phyloP scores from a whole-genome alignment of 2,888 invertebrate species.

The Cryptus armator region DNA sequence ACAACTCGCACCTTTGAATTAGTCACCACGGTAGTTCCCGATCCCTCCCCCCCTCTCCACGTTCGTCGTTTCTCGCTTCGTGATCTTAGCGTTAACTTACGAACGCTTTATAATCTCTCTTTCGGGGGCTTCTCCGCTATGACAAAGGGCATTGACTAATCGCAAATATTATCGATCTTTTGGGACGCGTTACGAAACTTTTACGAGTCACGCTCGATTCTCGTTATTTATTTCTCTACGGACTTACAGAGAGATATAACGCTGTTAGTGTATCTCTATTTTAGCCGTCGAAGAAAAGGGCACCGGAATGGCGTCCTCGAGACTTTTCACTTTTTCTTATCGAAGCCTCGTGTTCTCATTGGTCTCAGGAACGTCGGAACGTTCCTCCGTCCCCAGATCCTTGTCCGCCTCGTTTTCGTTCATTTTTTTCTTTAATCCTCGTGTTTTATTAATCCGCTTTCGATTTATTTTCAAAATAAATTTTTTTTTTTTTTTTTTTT shows the following conservation, averaged over 20 bases:
- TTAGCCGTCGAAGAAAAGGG: not conserved
- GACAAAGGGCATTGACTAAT: slow-evolving; percentile 42
- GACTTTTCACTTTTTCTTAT: slow-evolving; percentile 2
- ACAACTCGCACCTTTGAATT: slow-evolving; percentile 36
- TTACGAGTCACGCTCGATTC: not conserved
- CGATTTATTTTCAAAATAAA: no score
- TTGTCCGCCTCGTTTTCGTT: slow-evolving; percentile 22
- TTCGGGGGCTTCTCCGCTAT: not conserved
- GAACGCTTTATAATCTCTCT: slow-evolving; percentile 7
- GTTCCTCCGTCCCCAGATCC: slow-evolving; percentile 33
- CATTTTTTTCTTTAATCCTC: slow-evolving; percentile 23
- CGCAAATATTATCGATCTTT: slow-evolving; percentile 52
- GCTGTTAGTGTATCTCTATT: not conserved
- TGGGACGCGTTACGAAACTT: not conserved
- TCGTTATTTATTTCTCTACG: not conserved
- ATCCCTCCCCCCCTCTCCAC: not conserved
- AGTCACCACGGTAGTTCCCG: slow-evolving; percentile 38
- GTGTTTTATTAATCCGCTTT: not conserved
- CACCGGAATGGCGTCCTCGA: slow-evolving; percentile 1
- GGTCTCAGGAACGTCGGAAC: slow-evolving; percentile 36
- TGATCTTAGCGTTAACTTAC: no score
- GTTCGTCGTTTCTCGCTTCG: not conserved
- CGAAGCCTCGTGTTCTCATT: slow-evolving; percentile 32
- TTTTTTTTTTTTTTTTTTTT: no score
- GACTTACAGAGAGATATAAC: not conserved